Percentiles rank a stretch among this genome's conserved stretches.
Conservation (phyloP, 2,888 invertebrate species). For the Malachius bipustulatus region DNA sequence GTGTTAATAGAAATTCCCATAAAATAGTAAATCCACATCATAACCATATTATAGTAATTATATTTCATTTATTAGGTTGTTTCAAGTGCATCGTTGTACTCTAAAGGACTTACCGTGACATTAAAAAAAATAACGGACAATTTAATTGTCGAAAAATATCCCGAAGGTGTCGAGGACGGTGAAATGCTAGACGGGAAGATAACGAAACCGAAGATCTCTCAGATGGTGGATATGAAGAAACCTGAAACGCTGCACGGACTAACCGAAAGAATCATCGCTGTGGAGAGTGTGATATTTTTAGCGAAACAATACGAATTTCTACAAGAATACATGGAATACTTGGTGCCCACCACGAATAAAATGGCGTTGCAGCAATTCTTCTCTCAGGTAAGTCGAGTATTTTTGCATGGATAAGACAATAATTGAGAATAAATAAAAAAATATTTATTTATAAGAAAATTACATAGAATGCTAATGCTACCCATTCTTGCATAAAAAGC, state of each 20-base stretch:
- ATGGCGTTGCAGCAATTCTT: slow-evolving; percentile 59
- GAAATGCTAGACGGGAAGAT: slow-evolving; percentile 35
- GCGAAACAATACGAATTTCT: slow-evolving; percentile 77
- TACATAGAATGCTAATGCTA: not conserved
- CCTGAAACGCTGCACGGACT: slow-evolving; percentile 71
- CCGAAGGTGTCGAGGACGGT: slow-evolving; percentile 22
- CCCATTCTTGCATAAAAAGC: slow-evolving; percentile 14
- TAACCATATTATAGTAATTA: too few relatives aligned
- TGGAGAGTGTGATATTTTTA: slow-evolving; percentile 86
- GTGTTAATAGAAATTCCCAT: too few relatives aligned
- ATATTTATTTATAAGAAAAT: not conserved
- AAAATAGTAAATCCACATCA: too few relatives aligned
- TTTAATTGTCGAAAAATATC: slow-evolving; percentile 41
- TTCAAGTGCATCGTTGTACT: slow-evolving; percentile 44
- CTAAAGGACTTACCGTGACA: slow-evolving; percentile 57
- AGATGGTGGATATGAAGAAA: slow-evolving; percentile 52
- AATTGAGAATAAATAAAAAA: slow-evolving; percentile 2
- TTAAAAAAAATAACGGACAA: slow-evolving; percentile 67
- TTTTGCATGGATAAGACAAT: not conserved
- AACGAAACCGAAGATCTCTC: slow-evolving; percentile 43
- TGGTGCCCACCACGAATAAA: slow-evolving; percentile 61
- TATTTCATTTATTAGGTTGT: slow-evolving; percentile 37
- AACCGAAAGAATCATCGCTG: slow-evolving; percentile 76
- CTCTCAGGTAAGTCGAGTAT: slow-evolving; percentile 42
- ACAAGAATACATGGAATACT: slow-evolving; percentile 72